Conservation (phyloP, 2,888 invertebrate genomes). For the Clostera curtula region DNA sequence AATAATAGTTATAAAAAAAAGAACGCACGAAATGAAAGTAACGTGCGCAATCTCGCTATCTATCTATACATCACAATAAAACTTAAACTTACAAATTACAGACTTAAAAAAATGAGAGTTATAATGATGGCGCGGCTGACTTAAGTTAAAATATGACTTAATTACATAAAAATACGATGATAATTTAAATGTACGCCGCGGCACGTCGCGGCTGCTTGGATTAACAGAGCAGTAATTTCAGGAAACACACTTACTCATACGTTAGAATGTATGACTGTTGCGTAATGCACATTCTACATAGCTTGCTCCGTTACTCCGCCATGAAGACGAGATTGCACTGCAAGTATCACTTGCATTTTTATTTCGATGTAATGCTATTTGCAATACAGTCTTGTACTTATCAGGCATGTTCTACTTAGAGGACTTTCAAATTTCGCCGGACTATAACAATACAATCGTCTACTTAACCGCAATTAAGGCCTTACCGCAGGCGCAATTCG, state of each 20-base stretch:
- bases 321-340: conserved; percentile 11
- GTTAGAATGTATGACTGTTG: conserved; percentile 20
- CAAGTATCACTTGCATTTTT: conserved; percentile 8
- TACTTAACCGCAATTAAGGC: too few relatives aligned
- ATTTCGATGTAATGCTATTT: conserved; percentile 3
- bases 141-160: conserved; percentile 52
- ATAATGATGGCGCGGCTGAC: conserved; percentile 70
- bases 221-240: conserved; percentile 21
- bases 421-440: conserved; percentile 4
- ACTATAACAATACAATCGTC: too few relatives aligned
- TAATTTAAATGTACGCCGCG: conserved; percentile 35
- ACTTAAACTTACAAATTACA: conserved; percentile 27
- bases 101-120: conserved; percentile 42
- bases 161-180: conserved; percentile 27
- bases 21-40: conserved; percentile 21
- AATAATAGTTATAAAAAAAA: conserved; percentile 22
- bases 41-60: conserved; percentile 30
- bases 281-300: conserved; percentile 23
- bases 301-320: conserved; percentile 31
- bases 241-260: conserved; percentile 25
- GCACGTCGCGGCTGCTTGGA: conserved; percentile 25
- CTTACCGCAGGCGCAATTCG: too few relatives aligned
- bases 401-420: conserved; percentile 6
- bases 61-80: conserved; percentile 35
- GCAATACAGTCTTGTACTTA: conserved; percentile 3